These are phyloP conservation scores for Columbina picui DNA, from an alignment of 2,113 vertebrate species.

Conservation along the genomic window DNA sequence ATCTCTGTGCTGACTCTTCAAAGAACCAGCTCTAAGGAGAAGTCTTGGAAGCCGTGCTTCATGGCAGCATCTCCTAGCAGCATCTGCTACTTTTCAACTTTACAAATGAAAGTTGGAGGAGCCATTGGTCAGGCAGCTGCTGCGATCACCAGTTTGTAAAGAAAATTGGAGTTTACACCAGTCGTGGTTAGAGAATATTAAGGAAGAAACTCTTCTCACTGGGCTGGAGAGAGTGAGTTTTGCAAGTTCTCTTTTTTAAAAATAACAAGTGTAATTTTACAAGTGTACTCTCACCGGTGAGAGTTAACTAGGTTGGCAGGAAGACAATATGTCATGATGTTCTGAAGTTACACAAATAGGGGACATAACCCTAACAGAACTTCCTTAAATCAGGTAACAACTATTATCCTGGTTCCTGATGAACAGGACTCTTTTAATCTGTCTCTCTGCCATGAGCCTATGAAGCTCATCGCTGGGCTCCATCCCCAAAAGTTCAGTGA, in stretches of 20 bases:
- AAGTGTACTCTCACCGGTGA: neutral
- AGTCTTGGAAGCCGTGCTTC: neutral
- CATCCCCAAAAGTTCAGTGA: neutral
- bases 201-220: neutral
- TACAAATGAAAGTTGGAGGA: neutral
- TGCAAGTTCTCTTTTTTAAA: neutral
- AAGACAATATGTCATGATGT: fast-evolving
- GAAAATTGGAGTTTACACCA: fast-evolving
- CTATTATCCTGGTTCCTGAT: neutral
- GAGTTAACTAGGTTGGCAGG: neutral
- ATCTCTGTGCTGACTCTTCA: neutral
- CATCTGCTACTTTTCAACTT: neutral
- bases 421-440: neutral
- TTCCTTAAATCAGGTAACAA: neutral
- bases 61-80: neutral
- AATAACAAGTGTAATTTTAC: neutral
- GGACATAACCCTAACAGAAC: fast-evolving
- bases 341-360: neutral
- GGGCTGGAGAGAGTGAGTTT: neutral
- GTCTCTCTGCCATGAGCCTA: fast-evolving
- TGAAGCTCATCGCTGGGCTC: neutral
- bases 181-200: neutral
- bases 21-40: neutral
- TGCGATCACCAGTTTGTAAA: neutral
- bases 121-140: too few species aligned